Conservation (phyloP, 2,888 invertebrate species). For the Atethmia centrago region DNA sequence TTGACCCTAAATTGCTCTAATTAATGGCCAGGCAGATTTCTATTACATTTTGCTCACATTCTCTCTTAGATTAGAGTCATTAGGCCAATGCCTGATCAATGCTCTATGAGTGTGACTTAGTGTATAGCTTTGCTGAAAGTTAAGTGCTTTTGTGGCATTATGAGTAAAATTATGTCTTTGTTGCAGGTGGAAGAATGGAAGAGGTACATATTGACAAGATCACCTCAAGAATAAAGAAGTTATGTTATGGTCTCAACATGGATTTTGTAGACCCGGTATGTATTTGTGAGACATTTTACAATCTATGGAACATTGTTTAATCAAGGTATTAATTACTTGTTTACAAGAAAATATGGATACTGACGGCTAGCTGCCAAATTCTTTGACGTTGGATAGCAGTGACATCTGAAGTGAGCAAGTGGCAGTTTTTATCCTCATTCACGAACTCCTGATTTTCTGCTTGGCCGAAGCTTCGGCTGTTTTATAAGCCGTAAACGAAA, state of each 20-base stretch:
- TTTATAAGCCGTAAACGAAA: no score
- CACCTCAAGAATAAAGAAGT: constrained; percentile 97
- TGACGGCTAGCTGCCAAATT: no score
- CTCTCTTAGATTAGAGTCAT: no score
- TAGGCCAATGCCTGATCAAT: neutral
- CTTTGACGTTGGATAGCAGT: no score
- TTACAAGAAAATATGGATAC: no score
- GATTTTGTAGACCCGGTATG: constrained; percentile 99
- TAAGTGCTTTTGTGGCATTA: neutral
- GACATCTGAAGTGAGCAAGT: no score
- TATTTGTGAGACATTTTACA: constrained; percentile 56
- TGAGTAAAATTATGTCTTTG: constrained; percentile 6
- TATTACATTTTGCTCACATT: neutral
- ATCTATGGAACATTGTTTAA: neutral
- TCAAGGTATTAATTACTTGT: no score
- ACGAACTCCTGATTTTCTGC: no score
- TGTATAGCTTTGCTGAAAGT: constrained; percentile 1
- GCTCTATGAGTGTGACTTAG: neutral
- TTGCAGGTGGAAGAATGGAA: constrained; percentile 96
- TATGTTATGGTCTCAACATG: constrained; percentile 98
- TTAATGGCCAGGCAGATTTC: neutral
- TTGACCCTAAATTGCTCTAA: neutral
- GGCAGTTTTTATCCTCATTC: no score
- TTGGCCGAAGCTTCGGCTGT: no score
- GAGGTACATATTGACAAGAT: constrained; percentile 99